Conservation (phyloP, 1,140 invertebrate species). For the Drosophila pseudoananassae region DNA sequence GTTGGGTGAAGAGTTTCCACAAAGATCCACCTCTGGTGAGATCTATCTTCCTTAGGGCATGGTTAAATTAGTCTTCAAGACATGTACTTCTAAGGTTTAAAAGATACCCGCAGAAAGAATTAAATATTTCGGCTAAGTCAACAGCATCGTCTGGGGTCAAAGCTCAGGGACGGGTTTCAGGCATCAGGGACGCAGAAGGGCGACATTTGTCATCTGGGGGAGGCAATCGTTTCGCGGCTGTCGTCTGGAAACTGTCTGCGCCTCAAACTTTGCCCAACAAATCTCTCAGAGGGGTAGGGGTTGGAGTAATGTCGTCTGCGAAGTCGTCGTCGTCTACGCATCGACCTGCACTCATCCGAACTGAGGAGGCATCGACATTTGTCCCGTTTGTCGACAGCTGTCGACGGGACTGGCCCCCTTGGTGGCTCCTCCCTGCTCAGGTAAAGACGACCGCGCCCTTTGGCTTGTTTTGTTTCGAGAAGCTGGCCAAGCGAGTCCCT, state of each 20-base stretch:
- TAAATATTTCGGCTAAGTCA: constrained; percentile 4
- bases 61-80: too few species aligned
- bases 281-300: constrained; percentile 69
- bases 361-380: constrained; percentile 11
- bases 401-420: background rate
- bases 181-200: constrained; percentile 2
- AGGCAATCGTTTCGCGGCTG: constrained; percentile 32
- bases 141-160: constrained; percentile 63
- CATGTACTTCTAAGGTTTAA: too few species aligned
- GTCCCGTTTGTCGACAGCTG: constrained; percentile 29
- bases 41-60: too few species aligned
- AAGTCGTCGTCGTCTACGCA: constrained; percentile 51
- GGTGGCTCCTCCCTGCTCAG: background rate
- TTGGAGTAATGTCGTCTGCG: constrained; percentile 66
- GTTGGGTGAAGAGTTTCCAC: constrained; percentile 8
- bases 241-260: constrained; percentile 58
- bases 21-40: background rate
- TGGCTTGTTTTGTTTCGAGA: too few species aligned
- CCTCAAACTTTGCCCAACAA: constrained; percentile 53
- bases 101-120: constrained; percentile 50
- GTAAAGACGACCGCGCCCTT: background rate
- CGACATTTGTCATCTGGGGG: background rate
- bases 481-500: too few species aligned
- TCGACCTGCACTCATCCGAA: constrained; percentile 22
- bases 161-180: constrained; percentile 68